phyloP scores from a whole-genome alignment of 2,888 invertebrate genomes.

The Salpingus planirostris region DNA sequence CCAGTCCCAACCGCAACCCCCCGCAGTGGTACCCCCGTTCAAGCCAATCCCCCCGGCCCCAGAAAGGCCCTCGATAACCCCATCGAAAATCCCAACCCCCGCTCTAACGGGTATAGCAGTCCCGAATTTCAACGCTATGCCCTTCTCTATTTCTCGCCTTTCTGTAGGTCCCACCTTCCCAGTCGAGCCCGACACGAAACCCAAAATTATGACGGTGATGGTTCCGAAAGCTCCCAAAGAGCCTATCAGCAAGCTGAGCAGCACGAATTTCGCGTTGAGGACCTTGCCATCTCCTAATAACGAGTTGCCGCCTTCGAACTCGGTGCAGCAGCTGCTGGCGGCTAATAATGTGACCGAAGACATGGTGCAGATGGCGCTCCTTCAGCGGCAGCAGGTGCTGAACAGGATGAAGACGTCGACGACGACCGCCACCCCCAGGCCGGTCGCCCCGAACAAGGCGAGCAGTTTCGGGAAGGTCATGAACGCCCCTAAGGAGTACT shows the following conservation, averaged over 20 bases:
- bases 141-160: conserved; percentile 49
- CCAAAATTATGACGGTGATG: conserved; percentile 29
- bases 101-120: conserved; percentile 42
- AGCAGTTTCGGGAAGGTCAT: conserved; percentile 56
- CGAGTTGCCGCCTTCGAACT: conserved; percentile 25
- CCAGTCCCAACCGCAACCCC: too few species aligned
- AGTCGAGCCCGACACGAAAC: conserved; percentile 19
- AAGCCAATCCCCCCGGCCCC: conserved; percentile 63
- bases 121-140: conserved; percentile 48
- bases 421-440: conserved; percentile 39
- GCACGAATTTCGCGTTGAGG: conserved; percentile 30
- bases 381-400: conserved; percentile 58
- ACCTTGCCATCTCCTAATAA: conserved; percentile 28
- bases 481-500: conserved; percentile 85
- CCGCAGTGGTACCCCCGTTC: conserved; percentile 76
- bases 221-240: conserved; percentile 27
- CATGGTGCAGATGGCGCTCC: conserved; percentile 66
- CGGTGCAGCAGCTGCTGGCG: conserved; percentile 38
- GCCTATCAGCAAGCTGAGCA: conserved; percentile 28
- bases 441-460: conserved; percentile 38
- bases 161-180: conserved; percentile 12
- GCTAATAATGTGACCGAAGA: conserved; percentile 73
- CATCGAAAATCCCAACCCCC: conserved; percentile 35
- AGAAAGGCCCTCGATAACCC: conserved; percentile 39
- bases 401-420: conserved; percentile 31